Evolutionary conservation across 2,888 invertebrate genomes (phyloP), one percentile per base, ranked within the genome.

Genomic region (Spodoptera picta): DNA sequence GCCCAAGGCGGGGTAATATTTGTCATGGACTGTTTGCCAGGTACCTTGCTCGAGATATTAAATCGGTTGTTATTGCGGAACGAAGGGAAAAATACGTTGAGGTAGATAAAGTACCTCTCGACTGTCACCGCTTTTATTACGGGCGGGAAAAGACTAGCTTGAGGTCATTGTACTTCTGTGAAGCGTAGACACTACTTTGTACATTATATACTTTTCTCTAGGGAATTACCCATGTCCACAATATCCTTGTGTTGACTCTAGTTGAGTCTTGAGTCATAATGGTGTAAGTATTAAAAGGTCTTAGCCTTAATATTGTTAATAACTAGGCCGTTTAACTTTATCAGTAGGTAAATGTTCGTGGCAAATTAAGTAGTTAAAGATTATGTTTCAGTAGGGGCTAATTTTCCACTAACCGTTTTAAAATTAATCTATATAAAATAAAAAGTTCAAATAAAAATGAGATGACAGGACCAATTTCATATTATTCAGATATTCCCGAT

Each of bases 11-110:
- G 42, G 24, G 56, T 43, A 62, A 52, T 67, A 73, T 77, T 80
- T 77, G 60, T 77, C 60, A 67, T 60, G 62, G 59, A 47, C 59
- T 57, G 56, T 68, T 72, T 68, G 64, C 56, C 69, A 68, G 63
- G 67, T 62, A 72, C 51, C 51, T 36, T 50, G 57, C 75, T 71
- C 50, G 66, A 72, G 77, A 72, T 72, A 76, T 76, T 70, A 70
- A 65, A 72, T 72, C 59, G 53, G 53, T 65, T 72, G 72, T 75
- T 70, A 75, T 70, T 70, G 75, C 44, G 54, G 75, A 57, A 54
- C 44, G 64, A 10, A 51, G 41, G 60, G 66, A 65, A 76, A 75
- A 76, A 60, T 65, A 76, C 54, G 56, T 19, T 55, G 55, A 58
- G 58, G 56, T 75, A 71, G 71, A 63, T 71, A 71, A 64, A 64